These are phyloP conservation scores for Sepiola atlantica DNA, from an alignment of 2,888 invertebrate genomes.

Conservation along the genomic window DNA sequence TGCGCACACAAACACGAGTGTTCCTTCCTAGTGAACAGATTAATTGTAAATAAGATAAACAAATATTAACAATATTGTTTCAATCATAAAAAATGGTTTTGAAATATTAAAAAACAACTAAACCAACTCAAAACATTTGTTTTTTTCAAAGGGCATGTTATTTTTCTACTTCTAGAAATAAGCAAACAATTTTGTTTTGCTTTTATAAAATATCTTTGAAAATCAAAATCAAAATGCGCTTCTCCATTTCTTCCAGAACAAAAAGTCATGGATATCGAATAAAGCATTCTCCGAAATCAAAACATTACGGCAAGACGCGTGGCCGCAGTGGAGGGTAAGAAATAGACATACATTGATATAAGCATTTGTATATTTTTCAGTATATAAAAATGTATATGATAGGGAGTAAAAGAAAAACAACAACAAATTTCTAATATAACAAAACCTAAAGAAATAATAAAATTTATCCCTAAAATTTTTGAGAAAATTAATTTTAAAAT, in stretches of 20 bases:
- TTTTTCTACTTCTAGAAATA: not conserved
- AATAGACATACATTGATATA: not conserved
- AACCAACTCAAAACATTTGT: not conserved
- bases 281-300: slow-evolving; percentile 63
- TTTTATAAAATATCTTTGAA: not conserved
- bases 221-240: not conserved
- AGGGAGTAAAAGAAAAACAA: not conserved
- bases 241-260: slow-evolving; percentile 59
- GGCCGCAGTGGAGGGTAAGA: slow-evolving; percentile 43
- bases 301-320: slow-evolving; percentile 4
- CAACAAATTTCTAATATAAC: too few relatives aligned
- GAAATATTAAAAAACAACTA: not conserved
- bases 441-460: too few relatives aligned
- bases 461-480: too few relatives aligned
- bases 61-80: not conserved
- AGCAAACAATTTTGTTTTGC: not conserved
- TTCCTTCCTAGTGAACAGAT: too few relatives aligned
- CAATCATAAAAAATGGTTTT: not conserved
- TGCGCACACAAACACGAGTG: too few relatives aligned
- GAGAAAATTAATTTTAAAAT: not conserved
- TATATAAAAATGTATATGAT: not conserved
- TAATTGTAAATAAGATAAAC: too few relatives aligned
- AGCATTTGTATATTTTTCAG: not conserved
- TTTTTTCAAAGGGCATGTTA: not conserved
- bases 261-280: slow-evolving; percentile 67